Conservation (phyloP, 2,888 invertebrate genomes). For the Lysandra coridon region DNA sequence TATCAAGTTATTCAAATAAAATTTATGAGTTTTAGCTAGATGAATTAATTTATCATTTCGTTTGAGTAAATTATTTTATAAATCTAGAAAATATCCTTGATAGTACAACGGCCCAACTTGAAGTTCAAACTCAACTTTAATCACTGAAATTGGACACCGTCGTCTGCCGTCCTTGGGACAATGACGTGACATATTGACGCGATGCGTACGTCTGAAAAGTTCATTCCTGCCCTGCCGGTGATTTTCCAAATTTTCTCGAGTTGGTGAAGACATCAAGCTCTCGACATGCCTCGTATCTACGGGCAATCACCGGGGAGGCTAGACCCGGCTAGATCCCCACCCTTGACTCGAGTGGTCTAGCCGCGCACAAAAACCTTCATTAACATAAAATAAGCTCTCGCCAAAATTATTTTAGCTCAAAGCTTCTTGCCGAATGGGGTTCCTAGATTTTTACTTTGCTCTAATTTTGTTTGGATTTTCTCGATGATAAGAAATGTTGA, state of each 20-base stretch:
- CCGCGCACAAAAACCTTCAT: slow-evolving; percentile 32
- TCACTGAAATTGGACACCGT: not conserved
- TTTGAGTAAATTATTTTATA: not conserved
- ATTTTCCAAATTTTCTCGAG: too few relatives aligned
- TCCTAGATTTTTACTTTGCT: not conserved
- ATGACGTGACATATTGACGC: too few relatives aligned
- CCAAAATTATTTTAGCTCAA: slow-evolving; percentile 14
- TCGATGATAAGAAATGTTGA: not conserved
- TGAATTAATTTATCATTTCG: not conserved
- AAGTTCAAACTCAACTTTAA: not conserved
- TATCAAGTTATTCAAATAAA: not conserved
- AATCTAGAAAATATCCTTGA: not conserved
- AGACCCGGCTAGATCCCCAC: slow-evolving; percentile 45
- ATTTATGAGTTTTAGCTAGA: not conserved
- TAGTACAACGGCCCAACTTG: not conserved
- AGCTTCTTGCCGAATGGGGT: not conserved
- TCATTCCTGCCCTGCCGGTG: too few relatives aligned
- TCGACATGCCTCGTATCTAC: not conserved
- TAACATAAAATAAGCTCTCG: slow-evolving; percentile 19
- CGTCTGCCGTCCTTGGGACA: not conserved
- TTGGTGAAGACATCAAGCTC: not conserved
- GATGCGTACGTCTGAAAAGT: too few relatives aligned
- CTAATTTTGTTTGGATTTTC: not conserved
- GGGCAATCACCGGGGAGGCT: not conserved
- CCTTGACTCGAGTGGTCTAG: slow-evolving; percentile 57